Evolutionary conservation across 2,797 vertebrate genomes (phyloP), one percentile per base, ranked within the genome.

Genomic region (Rhynchotus rufescens): DNA sequence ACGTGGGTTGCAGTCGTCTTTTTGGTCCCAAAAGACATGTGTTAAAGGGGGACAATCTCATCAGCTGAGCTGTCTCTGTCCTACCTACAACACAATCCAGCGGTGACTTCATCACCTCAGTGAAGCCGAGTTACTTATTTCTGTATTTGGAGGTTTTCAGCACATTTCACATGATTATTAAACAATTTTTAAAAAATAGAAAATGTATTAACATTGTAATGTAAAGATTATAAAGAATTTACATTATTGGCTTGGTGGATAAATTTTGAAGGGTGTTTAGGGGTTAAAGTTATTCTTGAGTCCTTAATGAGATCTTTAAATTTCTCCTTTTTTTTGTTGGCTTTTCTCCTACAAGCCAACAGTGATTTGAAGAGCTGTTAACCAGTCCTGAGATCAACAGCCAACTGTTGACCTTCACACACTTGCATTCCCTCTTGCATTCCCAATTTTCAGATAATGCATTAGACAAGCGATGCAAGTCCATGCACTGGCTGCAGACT

Each of bases 251-350:
- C 15, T 49, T 49, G 14, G 7, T 75, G 54, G 56, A 14, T 73
- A 32, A 74, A 83, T 34, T 78, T n/a, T 47, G 32, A 72, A 72
- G 38, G 26, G 28, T 60, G 13, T 60, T 62, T 14, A 57, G 7
- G 25, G 11, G 15, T 36, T 59, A 26, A 56, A 84, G 7, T 59
- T 17, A 34, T 6, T 52, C 82, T 69, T 2, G 32, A 21, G 30
- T 69, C 30, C 40, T 56, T n/a, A 69, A 56, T 10, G 47, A 47
- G 36, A 65, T 86, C 36, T 81, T 91, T 52, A 59, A 74, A 64
- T 67, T 40, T 30, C 32, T 59, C 0, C 0, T 20, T 5, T 20
- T n/a, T 6, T 64, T 62, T n/a, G n/a, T n/a, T n/a, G n/a, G n/a
- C n/a, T n/a, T 34, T 36, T 34, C 38, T 17, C 12, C 44, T 42